Base-by-base conservation (phyloP, 2,113 vertebrate genomes). In the Orcinus orca region DNA sequence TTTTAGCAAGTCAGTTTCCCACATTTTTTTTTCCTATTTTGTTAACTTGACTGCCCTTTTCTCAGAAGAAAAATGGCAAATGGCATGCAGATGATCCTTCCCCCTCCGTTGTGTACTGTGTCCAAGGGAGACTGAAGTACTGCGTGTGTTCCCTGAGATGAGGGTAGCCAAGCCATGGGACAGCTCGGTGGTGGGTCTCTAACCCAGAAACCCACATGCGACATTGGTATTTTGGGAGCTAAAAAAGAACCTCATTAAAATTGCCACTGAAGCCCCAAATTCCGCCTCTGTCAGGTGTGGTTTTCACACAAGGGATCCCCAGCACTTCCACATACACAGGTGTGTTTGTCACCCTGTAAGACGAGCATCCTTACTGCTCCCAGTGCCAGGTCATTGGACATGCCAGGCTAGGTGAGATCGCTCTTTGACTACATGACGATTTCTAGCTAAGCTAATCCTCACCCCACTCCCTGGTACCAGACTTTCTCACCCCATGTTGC, bases 1-100 rank as follows among this genome's bases (percentile, higher is more conserved):
- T 67, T 97, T 97, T 68, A 76, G 62, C 89, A 60, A 84, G 93
- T 97, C 95, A 84, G 82, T 97, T 97, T 98, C 93, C 93, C 95
- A 97, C 92, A 92, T 97, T 95, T 96, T 53, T 50, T 53, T 93
- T 92, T 58, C 94, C 88, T 38, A 71, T 83, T 93, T 89, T 88
- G 87, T 95, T 87, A 95, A 96, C 63, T 93, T 97, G 92, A 90
- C 87, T 95, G 97, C 73, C 98, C 95, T 95, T 95, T 95, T 96
- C 94, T 97, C 90, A 89, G 95, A 97, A 96, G 90, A 95, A 97
- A 95, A 94, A 93, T 91, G 74, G 84, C 84, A 97, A 94, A 53
- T 94, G 81, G 81, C 94, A 97, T 86, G 82, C 92, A 93, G 92
- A 96, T 91, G 47, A 85, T 41, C 76, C 76, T 31, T 65, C 33